Conservation (phyloP, 1,140 invertebrate genomes). For the Euura lappo region DNA sequence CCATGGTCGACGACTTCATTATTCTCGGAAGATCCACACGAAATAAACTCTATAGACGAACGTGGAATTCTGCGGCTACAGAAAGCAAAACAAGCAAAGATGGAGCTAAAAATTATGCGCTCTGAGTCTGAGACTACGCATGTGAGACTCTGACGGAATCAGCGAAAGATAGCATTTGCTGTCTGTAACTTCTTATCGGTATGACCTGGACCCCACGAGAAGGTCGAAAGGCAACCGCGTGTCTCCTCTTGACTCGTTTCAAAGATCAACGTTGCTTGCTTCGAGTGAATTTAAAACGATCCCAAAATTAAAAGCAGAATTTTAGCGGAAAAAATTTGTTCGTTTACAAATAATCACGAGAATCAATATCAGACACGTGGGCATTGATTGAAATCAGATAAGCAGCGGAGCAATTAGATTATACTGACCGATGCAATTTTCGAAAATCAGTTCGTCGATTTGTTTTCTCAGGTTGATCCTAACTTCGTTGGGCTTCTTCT, state of each 20-base stretch:
- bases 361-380: too few relatives aligned
- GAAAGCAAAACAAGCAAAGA: neutral
- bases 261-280: too few relatives aligned
- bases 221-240: neutral
- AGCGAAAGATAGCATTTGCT: neutral
- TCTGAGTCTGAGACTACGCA: neutral
- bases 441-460: constrained; percentile 37
- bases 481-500: too few relatives aligned
- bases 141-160: neutral
- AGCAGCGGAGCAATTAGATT: neutral
- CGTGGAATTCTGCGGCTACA: neutral
- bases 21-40: too few relatives aligned
- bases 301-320: too few relatives aligned
- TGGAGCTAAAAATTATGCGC: neutral
- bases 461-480: constrained; percentile 17
- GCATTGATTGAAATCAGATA: too few relatives aligned
- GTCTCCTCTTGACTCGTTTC: neutral
- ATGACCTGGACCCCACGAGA: constrained; percentile 3
- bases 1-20: too few relatives aligned
- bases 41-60: too few relatives aligned
- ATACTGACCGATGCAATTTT: constrained; percentile 39
- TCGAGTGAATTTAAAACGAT: too few relatives aligned
- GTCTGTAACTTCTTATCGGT: neutral
- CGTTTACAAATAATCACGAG: too few relatives aligned
- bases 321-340: too few relatives aligned